Evolutionary conservation across 2,113 vertebrate species (phyloP), one percentile per base, ranked within the genome.

Genomic region (Glaucidium brasilianum): DNA sequence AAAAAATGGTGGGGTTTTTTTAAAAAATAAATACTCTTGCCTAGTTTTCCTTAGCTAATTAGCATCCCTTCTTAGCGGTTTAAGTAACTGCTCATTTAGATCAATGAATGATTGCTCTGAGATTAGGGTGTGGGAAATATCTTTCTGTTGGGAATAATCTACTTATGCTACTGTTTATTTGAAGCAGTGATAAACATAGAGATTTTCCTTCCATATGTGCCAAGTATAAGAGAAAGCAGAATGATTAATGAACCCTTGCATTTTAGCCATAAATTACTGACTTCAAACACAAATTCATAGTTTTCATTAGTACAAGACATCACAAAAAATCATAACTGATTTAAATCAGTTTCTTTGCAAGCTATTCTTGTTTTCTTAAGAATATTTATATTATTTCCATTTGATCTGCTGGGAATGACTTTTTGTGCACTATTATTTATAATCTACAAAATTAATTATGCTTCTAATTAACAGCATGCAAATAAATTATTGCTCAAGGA

Each of bases 81-180:
- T 98, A 99, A 99, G 98, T 99, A 99, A 99, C 99, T 99, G 98
- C 98, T 99, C 98, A 98, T 99, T 99, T 98, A 99, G 98, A 98
- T 98, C 95, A 97, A 97, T 99, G 98, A 99, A 98, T 98, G 99
- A 99, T 98, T 98, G 98, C 98, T 98, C 88, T 97, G 97, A 98
- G 98, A 99, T 99, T 98, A 98, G 97, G 97, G 96, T 96, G 96
- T 92, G 97, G 98, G 98, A 98, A 98, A 98, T 98, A 98, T 97
- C 88, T 98, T 98, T 98, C 98, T 98, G 96, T 94, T 94, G 99
- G 98, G 99, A 99, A 98, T 99, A 98, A 99, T 99, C 98, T 98
- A 98, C 95, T 98, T 98, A 98, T 97, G 97, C 67, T 94, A 97
- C 97, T 98, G 97, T 98, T 98, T 98, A 99, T 99, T 98, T 98